Evolutionary conservation across 2,797 vertebrate genomes (phyloP).

Genomic region (Cuniculus paca): DNA sequence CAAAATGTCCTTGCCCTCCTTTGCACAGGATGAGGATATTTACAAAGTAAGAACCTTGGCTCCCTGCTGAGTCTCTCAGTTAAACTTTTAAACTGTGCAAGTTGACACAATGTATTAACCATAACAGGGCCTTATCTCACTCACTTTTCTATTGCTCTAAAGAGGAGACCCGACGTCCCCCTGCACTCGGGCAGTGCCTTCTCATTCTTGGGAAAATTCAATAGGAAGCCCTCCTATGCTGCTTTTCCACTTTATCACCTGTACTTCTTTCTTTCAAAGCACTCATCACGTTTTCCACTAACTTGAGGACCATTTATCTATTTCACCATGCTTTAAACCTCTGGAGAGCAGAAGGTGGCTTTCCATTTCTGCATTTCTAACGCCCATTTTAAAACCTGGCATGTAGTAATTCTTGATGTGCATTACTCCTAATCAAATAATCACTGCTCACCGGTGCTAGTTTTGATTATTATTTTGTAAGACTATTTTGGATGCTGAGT

Average conservation of each 20-base stretch:
- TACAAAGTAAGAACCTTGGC: no score
- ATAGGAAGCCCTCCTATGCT: not conserved
- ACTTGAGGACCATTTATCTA: not conserved
- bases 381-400: not conserved
- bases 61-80: no score
- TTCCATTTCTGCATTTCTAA: not conserved
- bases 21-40: no score
- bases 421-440: not conserved
- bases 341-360: not conserved
- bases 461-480: not conserved
- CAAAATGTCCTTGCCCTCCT: no score
- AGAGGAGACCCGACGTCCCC: not conserved
- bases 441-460: not conserved
- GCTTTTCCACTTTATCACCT: no score
- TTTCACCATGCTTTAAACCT: no score
- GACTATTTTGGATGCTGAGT: not conserved
- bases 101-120: no score
- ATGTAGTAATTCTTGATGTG: not conserved
- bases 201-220: not conserved
- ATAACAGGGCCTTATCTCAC: no score
- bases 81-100: no score
- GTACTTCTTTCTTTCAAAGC: accelerated
- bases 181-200: not conserved
- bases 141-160: not conserved
- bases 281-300: not conserved